These are phyloP conservation scores for Thamnophis elegans DNA, from an alignment of 2,797 vertebrate genomes.

Conservation along the genomic window DNA sequence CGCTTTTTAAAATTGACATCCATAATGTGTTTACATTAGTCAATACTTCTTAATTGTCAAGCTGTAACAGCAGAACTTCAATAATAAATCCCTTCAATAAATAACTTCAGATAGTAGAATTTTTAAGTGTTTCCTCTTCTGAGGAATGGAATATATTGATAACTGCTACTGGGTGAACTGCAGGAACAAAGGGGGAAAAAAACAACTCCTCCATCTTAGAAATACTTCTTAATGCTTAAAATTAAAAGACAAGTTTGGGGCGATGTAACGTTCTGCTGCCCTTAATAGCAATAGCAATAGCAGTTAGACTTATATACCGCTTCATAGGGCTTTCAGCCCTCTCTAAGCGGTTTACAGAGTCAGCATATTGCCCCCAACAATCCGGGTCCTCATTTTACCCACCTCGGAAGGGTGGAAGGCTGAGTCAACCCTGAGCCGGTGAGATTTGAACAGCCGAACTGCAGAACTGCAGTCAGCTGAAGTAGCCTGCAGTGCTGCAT, in stretches of 20 bases:
- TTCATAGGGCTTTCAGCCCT: too few species aligned
- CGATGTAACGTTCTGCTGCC: background rate
- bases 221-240: background rate
- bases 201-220: background rate
- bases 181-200: background rate
- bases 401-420: too few species aligned
- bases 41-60: conserved; percentile 76
- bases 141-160: conserved; percentile 57
- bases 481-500: too few species aligned
- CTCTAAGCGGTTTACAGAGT: too few species aligned
- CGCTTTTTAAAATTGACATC: conserved; percentile 70
- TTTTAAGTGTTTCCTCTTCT: conserved; percentile 59
- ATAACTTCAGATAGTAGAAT: conserved; percentile 61
- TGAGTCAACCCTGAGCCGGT: too few species aligned
- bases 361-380: too few species aligned
- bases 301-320: too few species aligned
- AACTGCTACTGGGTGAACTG: conserved; percentile 59
- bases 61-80: conserved; percentile 67
- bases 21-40: conserved; percentile 76
- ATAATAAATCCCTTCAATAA: conserved; percentile 70
- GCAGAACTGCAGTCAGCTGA: too few species aligned
- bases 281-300: too few species aligned
- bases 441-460: too few species aligned
- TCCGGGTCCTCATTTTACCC: too few species aligned
- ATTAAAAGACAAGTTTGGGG: background rate